Evolutionary conservation across 1,140 invertebrate species (phyloP).

Genomic region (Atta cephalotes): DNA sequence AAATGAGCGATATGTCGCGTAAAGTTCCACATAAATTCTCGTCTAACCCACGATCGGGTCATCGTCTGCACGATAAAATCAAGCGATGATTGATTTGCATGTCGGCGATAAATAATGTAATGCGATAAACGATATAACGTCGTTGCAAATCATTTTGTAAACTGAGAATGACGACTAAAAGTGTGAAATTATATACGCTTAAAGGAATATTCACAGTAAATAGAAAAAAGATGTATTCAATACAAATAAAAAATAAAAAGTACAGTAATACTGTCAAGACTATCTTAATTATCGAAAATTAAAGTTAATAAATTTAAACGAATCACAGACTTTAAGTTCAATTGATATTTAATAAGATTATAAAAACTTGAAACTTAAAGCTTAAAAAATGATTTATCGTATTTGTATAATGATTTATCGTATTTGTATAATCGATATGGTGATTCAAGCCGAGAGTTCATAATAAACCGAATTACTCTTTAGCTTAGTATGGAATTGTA

Average conservation of each 20-base stretch:
- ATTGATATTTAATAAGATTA: slow-evolving; percentile 1
- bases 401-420: slow-evolving; percentile 14
- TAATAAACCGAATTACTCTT: slow-evolving; percentile 43
- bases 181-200: slow-evolving; percentile 24
- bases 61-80: slow-evolving; percentile 41
- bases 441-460: slow-evolving; percentile 29
- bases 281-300: no score
- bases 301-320: no score
- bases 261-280: not conserved
- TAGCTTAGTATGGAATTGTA: slow-evolving; percentile 24
- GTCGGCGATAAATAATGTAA: slow-evolving; percentile 33
- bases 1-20: slow-evolving; percentile 25
- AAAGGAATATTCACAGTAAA: not conserved
- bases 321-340: not conserved
- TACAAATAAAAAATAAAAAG: not conserved
- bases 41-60: slow-evolving; percentile 34
- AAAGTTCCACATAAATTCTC: slow-evolving; percentile 62
- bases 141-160: slow-evolving; percentile 30
- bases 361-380: no score
- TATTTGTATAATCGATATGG: slow-evolving; percentile 1
- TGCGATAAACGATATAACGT: slow-evolving; percentile 38
- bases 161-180: slow-evolving; percentile 20
- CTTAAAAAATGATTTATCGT: not conserved
- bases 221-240: not conserved
- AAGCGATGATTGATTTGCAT: slow-evolving; percentile 42